Base-by-base conservation (phyloP, 2,888 invertebrate genomes). In the Drosophila siamana region DNA sequence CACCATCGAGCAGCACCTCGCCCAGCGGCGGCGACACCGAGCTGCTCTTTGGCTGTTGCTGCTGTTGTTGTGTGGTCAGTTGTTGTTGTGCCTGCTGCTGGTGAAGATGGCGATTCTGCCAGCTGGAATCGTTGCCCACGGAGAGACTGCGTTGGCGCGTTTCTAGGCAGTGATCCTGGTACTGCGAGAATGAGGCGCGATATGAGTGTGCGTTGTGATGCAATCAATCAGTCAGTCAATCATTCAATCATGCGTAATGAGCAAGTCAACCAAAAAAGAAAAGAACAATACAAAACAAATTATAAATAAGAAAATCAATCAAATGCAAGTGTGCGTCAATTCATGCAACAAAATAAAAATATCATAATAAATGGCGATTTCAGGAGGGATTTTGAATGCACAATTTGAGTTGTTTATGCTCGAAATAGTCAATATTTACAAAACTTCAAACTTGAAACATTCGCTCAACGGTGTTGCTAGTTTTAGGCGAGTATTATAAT, bases 111-210 rank as follows among this genome's bases (percentile, higher is more conserved):
- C 90, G 91, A 79, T 89, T 90, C 69, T 90, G 90, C 91, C 90
- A 92, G 65, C 89, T 85, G 64, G 90, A 85, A 73, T 92, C 92
- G 78, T 91, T 92, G 77, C 92, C 92, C 68, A 92, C 92, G 28
- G 92, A 92, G 16, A 91, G 87, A 61, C 92, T 92, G 55, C 92
- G 91, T 69, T 92, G 92, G 36, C 92, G 90, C 52, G 91, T 88
- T 80, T 92, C 91, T 54, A 84, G 80, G 76, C 90, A 91, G 69
- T 91, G 91, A 78, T 92, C 92, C 90, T 92, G 91, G 74, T 91
- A 91, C 91, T 90, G 78, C 46, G 22, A 36, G 26, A 15, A 33
- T 56, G 41, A 13, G 19, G 19, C 22, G 54, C 48, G 41, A 11
- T 41, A 44, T 41, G 66, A 55, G 63, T 33, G 28, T n/a, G 52